Base-by-base conservation (phyloP, 2,113 vertebrate species). In the Otus sunia region DNA sequence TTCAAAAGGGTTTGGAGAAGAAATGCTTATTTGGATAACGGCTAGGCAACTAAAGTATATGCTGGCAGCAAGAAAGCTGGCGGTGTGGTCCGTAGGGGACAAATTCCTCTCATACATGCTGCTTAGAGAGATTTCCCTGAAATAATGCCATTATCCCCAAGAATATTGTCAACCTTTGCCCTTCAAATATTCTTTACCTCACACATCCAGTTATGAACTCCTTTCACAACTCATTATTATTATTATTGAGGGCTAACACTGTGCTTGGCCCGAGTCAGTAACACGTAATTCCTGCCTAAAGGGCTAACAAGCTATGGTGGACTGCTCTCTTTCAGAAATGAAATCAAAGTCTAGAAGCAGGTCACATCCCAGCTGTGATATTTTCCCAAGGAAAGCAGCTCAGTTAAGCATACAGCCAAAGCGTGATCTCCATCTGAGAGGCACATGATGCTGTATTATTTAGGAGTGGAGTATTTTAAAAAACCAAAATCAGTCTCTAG, bases 361-460 rank as follows among this genome's bases (percentile, higher is more conserved):
- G 72, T 87, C 76, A 92, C 73, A 78, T 89, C 91, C 83, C 86
- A 92, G 88, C 80, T 95, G 79, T 89, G 94, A 82, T 81, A 45
- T 92, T 94, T 94, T 97, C 83, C 91, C 80, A 64, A 94, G 94
- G 92, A 97, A 89, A 85, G 60, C 39, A 86, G 32, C 68, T 71
- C 1, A 0, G 60, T 86, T 94, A 84, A 96, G 62, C 83, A 87
- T 3, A 53, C 39, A 78, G 64, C 56, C 73, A 67, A 89, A 95
- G 52, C 7, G 2, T 72, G 73, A 84, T 89, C 80, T 96, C 73
- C 77, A 45, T 84, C 88, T 72, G 73, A 94, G 76, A 84, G 52
- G 60, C 62, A 64, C 69, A 64, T 72, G 95, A 53, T 64, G 73
- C 22, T 92, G 11, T 67, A 78, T 86, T 83, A 71, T 71, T 95